A percentile compares a stretch with the other conserved stretches of the same genome.
These are phyloP conservation scores for Tiliacea citrago DNA, from an alignment of 2,888 invertebrate species.

Conservation along the genomic window DNA sequence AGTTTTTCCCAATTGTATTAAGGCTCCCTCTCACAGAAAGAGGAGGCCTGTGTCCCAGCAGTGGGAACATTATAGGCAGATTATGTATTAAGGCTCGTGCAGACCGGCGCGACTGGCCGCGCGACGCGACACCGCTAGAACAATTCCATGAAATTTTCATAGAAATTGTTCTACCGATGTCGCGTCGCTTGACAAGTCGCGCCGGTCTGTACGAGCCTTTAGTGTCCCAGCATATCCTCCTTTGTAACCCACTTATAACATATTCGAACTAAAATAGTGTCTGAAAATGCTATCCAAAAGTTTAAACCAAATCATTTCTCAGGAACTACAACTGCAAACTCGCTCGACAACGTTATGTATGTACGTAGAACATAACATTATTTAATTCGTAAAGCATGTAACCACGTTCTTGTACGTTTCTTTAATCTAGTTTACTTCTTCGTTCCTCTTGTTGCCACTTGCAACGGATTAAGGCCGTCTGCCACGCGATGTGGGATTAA, in stretches of 20 bases:
- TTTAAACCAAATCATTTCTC: slow-evolving; percentile 61
- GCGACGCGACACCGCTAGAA: too few relatives aligned
- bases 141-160: too few relatives aligned
- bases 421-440: slow-evolving; percentile 73
- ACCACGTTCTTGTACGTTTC: slow-evolving; percentile 55
- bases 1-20: too few relatives aligned
- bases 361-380: slow-evolving; percentile 51
- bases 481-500: slow-evolving; percentile 71
- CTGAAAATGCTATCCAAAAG: slow-evolving; percentile 30
- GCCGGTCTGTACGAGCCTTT: too few relatives aligned
- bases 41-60: too few relatives aligned
- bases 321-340: slow-evolving; percentile 43
- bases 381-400: slow-evolving; percentile 62
- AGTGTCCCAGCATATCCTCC: neutral
- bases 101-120: too few relatives aligned
- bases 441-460: slow-evolving; percentile 71
- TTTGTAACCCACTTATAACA: slow-evolving; percentile 7
- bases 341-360: slow-evolving; percentile 16
- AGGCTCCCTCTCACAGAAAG: too few relatives aligned
- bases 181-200: too few relatives aligned
- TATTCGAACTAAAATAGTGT: slow-evolving; percentile 20
- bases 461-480: slow-evolving; percentile 74
- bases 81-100: too few relatives aligned
- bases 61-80: too few relatives aligned
- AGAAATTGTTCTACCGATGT: too few relatives aligned